Evolutionary conservation across 2,113 vertebrate genomes (phyloP).

Genomic region (Donacobius atricapilla): DNA sequence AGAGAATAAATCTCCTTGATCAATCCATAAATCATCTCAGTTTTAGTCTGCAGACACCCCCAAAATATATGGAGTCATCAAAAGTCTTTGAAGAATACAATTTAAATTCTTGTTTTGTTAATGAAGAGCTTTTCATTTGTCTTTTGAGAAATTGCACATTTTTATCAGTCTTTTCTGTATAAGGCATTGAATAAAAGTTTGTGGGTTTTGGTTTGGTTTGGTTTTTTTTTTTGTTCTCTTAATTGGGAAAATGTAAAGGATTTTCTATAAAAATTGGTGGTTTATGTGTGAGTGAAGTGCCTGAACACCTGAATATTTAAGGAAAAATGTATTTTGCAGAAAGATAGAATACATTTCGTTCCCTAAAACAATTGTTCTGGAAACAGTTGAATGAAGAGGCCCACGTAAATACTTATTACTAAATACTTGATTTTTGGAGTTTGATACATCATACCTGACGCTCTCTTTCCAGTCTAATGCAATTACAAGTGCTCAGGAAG

Average conservation of each 20-base stretch:
- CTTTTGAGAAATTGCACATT: not conserved
- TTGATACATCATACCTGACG: not conserved
- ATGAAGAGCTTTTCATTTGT: not conserved
- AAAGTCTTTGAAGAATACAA: not conserved
- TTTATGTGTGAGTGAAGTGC: not conserved
- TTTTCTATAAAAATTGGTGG: not conserved
- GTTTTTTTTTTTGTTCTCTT: not conserved
- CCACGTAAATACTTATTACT: not conserved
- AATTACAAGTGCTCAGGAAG: conserved; percentile 74
- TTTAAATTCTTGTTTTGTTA: not conserved
- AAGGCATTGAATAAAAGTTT: not conserved
- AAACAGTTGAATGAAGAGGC: not conserved
- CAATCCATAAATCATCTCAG: not conserved
- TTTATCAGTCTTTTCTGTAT: not conserved
- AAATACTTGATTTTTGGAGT: not conserved
- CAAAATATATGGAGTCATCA: not conserved
- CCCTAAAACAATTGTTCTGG: not conserved
- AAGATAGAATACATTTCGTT: not conserved
- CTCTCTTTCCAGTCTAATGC: conserved; percentile 79
- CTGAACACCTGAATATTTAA: not conserved
- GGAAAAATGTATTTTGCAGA: not conserved
- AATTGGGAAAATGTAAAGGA: not conserved
- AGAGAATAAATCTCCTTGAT: not conserved
- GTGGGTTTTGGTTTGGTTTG: not conserved
- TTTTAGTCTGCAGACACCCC: not conserved